Base-by-base conservation (phyloP, 2,113 vertebrate genomes). In the Struthio camelus region DNA sequence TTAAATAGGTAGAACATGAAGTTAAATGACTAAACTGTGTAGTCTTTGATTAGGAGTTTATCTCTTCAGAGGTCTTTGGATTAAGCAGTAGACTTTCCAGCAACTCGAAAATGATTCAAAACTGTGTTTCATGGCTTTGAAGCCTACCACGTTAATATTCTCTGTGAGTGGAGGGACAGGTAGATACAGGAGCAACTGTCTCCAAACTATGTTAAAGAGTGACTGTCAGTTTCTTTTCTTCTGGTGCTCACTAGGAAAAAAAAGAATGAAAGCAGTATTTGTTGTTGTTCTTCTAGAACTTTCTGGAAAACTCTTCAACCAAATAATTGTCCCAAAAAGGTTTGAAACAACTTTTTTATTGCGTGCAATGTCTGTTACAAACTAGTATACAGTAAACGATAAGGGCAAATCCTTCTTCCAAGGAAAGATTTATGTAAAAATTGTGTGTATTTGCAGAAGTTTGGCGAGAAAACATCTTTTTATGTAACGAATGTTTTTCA, bases 381-480 rank as follows among this genome's bases (percentile, higher is more conserved):
- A 15, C 2, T 27, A 20, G 22, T 27, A 17, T 4, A 23, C 5
- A 38, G 22, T n/a, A 14, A 76, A 87, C 27, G 5, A 7, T 80
- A 42, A 64, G 1, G 24, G 7, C 10, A n/a, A 5, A 48, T 28
- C 3, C 8, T 11, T 69, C 70, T 85, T 53, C 15, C 0, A 4
- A 36, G 16, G 15, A 20, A 81, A 75, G 30, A 15, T 34, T 67
- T 53, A 2, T 16, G 3, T 78, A 27, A 44, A 44, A 83, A 62
- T 2, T 1, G 0, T 12, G 9, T 75, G 9, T 42, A 19, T 14
- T 66, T 48, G 5, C 14, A 15, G 14, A n/a, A 50, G 46, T n/a
- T n/a, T 50, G 25, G 32, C 27, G 14, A 36, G 34, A 50, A n/a
- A 25, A 25, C 25, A 17, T 58, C 56, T 71, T 64, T 3, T 30